Percentiles rank a stretch among this genome's conserved stretches.
These are phyloP conservation scores for Entelurus aequoreus DNA, from an alignment of 2,113 vertebrate species.

Conservation along the genomic window DNA sequence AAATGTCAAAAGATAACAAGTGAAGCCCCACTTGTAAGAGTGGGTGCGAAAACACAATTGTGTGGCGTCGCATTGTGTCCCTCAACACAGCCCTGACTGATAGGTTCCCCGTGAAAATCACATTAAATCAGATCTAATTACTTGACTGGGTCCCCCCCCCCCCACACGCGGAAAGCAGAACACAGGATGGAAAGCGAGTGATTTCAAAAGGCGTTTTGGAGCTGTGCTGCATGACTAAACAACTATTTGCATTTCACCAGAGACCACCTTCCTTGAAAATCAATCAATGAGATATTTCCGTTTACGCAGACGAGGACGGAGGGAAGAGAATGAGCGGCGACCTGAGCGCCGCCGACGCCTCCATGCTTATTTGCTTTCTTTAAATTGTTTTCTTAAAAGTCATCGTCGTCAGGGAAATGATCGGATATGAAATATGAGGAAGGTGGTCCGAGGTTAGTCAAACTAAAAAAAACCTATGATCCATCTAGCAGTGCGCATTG, in stretches of 20 bases:
- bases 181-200: neutral
- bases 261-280: constrained; percentile 18
- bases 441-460: neutral
- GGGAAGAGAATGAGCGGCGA: constrained; percentile 17
- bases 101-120: constrained; percentile 12
- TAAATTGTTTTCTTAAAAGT: constrained; percentile 17
- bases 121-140: constrained; percentile 35
- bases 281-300: constrained; percentile 7
- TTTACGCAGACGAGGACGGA: neutral
- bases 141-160: neutral
- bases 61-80: neutral
- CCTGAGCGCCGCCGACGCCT: constrained; percentile 19
- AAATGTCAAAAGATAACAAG: constrained; percentile 4
- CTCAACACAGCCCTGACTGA: constrained; percentile 5
- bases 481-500: neutral
- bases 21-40: neutral
- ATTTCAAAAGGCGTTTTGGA: constrained; percentile 27
- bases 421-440: constrained; percentile 10
- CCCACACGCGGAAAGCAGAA: neutral
- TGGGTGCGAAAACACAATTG: constrained; percentile 6
- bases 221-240: constrained; percentile 8
- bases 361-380: constrained; percentile 12
- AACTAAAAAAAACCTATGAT: neutral
- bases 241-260: constrained; percentile 27
- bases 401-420: neutral